These are phyloP conservation scores for Anableps anableps DNA, from an alignment of 2,797 vertebrate species.

Conservation along the genomic window DNA sequence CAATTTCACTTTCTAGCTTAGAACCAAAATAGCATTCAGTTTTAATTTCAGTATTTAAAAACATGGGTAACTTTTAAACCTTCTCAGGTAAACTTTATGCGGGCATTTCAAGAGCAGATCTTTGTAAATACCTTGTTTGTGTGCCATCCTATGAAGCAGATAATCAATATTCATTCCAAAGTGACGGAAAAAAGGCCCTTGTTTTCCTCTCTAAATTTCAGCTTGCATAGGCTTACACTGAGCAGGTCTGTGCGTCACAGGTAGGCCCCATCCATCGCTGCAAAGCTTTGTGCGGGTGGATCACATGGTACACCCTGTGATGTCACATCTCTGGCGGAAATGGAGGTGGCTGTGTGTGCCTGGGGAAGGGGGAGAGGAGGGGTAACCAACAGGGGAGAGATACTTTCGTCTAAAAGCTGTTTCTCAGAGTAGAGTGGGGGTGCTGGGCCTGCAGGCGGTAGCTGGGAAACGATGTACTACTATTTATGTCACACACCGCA, in stretches of 20 bases:
- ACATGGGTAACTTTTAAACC: neutral
- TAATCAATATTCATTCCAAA: neutral
- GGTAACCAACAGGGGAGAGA: slow-evolving; percentile 53
- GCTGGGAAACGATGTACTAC: slow-evolving; percentile 38
- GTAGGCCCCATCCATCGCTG: slow-evolving; percentile 62
- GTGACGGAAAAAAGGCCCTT: neutral
- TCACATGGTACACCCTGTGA: slow-evolving; percentile 69
- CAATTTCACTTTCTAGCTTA: slow-evolving; percentile 4
- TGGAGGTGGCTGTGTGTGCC: slow-evolving; percentile 36
- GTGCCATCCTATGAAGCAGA: neutral
- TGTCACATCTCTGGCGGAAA: slow-evolving; percentile 69
- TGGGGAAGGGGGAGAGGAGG: slow-evolving; percentile 28
- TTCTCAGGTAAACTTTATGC: neutral
- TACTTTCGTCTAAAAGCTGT: slow-evolving; percentile 55
- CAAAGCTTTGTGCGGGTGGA: slow-evolving; percentile 67
- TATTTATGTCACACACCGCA: slow-evolving; percentile 7
- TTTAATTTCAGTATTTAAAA: neutral
- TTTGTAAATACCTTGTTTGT: neutral
- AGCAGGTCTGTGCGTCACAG: slow-evolving; percentile 72
- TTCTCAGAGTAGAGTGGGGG: slow-evolving; percentile 37
- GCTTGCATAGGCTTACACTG: slow-evolving; percentile 60
- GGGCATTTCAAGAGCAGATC: neutral
- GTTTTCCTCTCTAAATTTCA: slow-evolving; percentile 6
- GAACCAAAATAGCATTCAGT: neutral
- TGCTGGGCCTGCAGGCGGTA: slow-evolving; percentile 39